These are phyloP conservation scores for Mylabris sibirica DNA, from an alignment of 2,888 invertebrate species.

Conservation along the genomic window DNA sequence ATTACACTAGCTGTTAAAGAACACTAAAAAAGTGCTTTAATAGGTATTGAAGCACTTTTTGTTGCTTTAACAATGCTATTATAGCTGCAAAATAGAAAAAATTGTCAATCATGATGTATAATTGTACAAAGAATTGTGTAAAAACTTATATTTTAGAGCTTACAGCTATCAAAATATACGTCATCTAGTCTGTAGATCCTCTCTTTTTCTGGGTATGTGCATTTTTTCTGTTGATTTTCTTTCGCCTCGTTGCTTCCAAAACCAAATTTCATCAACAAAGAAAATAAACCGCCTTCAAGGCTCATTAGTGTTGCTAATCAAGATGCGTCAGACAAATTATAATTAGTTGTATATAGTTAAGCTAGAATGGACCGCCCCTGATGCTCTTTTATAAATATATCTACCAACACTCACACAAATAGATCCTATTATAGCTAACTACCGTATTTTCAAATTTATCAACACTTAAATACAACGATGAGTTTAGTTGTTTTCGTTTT, in stretches of 20 bases:
- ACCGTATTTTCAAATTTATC: background rate
- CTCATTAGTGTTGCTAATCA: constrained; percentile 24
- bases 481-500: background rate
- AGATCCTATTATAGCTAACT: too few species aligned
- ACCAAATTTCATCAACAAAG: constrained; percentile 10
- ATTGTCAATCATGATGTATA: too few species aligned
- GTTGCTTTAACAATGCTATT: too few species aligned
- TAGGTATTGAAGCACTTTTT: too few species aligned
- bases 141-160: too few species aligned
- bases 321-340: constrained; percentile 30
- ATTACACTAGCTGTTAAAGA: too few species aligned
- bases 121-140: too few species aligned
- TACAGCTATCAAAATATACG: too few species aligned
- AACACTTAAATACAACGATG: background rate
- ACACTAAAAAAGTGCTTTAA: too few species aligned
- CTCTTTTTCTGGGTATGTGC: background rate
- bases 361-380: background rate
- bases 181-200: too few species aligned
- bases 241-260: background rate
- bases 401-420: background rate
- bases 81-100: too few species aligned
- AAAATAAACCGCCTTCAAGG: constrained; percentile 17
- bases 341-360: constrained; percentile 21
- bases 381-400: constrained; percentile 8
- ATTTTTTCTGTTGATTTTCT: background rate